A percentile compares a stretch with the other conserved stretches of the same genome.
These are phyloP conservation scores for Xanthia togata DNA, from an alignment of 2,888 invertebrate species.

Conservation along the genomic window DNA sequence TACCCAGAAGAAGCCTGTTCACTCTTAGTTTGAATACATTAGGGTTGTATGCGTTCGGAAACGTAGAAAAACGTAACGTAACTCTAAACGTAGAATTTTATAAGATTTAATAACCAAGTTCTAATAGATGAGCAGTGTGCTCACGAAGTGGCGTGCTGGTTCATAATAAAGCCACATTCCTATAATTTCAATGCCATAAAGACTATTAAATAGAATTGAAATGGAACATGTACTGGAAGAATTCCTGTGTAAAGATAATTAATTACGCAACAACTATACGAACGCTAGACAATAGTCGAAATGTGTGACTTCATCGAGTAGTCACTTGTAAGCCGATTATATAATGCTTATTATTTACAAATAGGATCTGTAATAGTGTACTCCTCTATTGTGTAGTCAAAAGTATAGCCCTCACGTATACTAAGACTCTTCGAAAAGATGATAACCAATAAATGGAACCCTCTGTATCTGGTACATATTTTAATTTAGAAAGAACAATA, in stretches of 20 bases:
- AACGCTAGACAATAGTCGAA: constrained; percentile 30
- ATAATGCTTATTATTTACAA: constrained; percentile 44
- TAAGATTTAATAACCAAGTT: no score
- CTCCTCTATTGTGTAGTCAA: constrained; percentile 16
- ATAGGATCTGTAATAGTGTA: constrained; percentile 6
- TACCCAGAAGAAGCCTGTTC: no score
- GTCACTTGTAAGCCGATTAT: constrained; percentile 28
- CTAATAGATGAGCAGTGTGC: no score
- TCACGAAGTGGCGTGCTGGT: no score
- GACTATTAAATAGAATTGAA: background rate
- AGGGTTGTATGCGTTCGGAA: no score
- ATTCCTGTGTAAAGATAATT: constrained; percentile 14
- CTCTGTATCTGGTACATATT: background rate
- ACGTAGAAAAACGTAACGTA: no score
- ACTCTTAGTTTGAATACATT: no score
- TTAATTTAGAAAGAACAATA: background rate
- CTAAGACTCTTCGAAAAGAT: background rate
- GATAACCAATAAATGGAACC: background rate
- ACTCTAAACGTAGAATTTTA: no score
- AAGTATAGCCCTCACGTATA: no score
- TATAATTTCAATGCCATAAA: constrained; percentile 1
- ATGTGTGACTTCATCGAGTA: constrained; percentile 35
- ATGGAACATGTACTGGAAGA: background rate
- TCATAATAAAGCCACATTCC: background rate
- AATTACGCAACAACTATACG: constrained; percentile 7